phyloP scores from a whole-genome alignment of 1,140 invertebrate genomes.

The Grapholita molesta region DNA sequence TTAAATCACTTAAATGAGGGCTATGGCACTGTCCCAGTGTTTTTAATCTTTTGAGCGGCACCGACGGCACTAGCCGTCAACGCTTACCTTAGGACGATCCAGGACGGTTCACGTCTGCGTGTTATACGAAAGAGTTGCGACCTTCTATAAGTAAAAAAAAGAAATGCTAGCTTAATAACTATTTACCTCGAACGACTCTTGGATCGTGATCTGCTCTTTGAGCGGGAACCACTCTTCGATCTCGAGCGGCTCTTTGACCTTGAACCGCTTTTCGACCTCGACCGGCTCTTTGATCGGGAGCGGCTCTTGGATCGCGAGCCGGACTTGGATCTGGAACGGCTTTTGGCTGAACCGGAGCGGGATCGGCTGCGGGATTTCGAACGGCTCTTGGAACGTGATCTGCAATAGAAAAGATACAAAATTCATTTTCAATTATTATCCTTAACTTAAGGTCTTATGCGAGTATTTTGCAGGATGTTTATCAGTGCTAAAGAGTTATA shows the following conservation, averaged over 20 bases:
- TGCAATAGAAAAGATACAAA: not conserved
- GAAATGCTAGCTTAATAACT: constrained; percentile 30
- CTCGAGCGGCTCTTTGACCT: constrained; percentile 48
- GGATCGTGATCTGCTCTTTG: constrained; percentile 71
- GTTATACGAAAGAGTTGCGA: too few relatives aligned
- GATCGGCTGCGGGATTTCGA: constrained; percentile 46
- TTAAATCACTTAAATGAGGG: too few relatives aligned
- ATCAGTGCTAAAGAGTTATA: too few relatives aligned
- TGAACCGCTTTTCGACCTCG: constrained; percentile 38
- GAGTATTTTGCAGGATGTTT: too few relatives aligned
- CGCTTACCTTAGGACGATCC: too few relatives aligned
- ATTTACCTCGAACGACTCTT: constrained; percentile 55
- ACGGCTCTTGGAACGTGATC: constrained; percentile 31
- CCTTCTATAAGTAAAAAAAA: too few relatives aligned
- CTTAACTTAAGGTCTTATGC: too few relatives aligned
- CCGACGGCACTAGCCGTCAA: too few relatives aligned
- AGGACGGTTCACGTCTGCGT: too few relatives aligned
- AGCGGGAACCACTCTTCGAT: constrained; percentile 70
- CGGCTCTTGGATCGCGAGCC: constrained; percentile 47
- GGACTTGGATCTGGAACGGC: constrained; percentile 60
- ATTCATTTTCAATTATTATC: too few relatives aligned
- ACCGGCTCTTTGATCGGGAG: constrained; percentile 53
- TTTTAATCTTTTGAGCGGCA: too few relatives aligned
- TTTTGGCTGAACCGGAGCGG: constrained; percentile 52
- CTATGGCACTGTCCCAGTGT: too few relatives aligned